A percentile compares a stretch with the other conserved stretches of the same genome.
These are phyloP conservation scores for Eulemur coronatus DNA, from an alignment of 2,797 vertebrate species.

Conservation along the genomic window DNA sequence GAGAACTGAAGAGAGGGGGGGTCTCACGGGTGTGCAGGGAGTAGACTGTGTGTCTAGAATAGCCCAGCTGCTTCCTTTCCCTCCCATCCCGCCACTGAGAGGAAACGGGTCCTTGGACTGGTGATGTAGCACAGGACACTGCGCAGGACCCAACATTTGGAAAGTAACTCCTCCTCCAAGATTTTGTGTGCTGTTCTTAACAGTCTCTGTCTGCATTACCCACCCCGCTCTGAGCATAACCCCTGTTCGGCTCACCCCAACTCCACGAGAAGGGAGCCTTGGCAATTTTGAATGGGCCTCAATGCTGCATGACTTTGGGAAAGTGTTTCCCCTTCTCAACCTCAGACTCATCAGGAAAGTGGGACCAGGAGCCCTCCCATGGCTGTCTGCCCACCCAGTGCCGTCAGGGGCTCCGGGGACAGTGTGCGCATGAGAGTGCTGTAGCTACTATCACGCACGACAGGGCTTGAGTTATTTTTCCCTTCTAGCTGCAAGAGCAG, in stretches of 20 bases:
- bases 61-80: neutral
- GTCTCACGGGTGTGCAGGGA: fast-evolving
- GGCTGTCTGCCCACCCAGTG: neutral
- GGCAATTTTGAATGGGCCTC: neutral
- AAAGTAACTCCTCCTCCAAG: neutral
- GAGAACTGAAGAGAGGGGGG: neutral
- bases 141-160: neutral
- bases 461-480: neutral
- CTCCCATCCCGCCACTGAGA: neutral
- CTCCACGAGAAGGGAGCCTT: neutral
- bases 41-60: neutral
- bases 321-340: neutral
- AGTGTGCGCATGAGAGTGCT: neutral
- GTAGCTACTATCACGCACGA: neutral
- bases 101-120: neutral
- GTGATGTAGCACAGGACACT: neutral
- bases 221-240: neutral
- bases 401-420: neutral
- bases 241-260: neutral
- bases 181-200: neutral
- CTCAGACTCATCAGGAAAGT: fast-evolving
- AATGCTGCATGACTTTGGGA: too few relatives aligned
- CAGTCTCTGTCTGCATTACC: neutral
- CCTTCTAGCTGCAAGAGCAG: neutral
- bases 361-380: neutral